Evolutionary conservation across 2,888 invertebrate genomes (phyloP), one percentile per base, ranked within the genome.

Genomic region (Agrotis segetum): DNA sequence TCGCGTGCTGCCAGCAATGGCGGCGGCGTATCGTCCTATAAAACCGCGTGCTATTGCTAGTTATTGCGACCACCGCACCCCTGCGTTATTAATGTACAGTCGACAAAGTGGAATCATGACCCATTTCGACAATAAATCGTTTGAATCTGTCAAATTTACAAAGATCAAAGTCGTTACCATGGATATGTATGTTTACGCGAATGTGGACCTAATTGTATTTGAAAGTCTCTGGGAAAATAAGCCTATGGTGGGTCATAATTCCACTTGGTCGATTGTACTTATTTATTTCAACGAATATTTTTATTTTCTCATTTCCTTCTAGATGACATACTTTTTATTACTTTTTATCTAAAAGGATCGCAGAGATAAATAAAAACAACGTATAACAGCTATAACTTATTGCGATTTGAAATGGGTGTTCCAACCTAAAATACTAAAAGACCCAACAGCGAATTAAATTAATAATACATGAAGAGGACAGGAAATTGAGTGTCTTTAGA

Each of bases 221-320:
- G n/a, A n/a, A n/a, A n/a, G n/a, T n/a, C n/a, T n/a, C n/a, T n/a
- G n/a, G n/a, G n/a, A n/a, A n/a, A n/a, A n/a, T n/a, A n/a, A n/a
- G n/a, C n/a, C n/a, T n/a, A n/a, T n/a, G n/a, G n/a, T n/a, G n/a
- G n/a, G n/a, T n/a, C n/a, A n/a, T n/a, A n/a, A n/a, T n/a, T n/a
- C n/a, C n/a, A n/a, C n/a, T n/a, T n/a, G n/a, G n/a, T n/a, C n/a
- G n/a, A n/a, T n/a, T n/a, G n/a, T n/a, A 40, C 40, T 40, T 40
- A 46, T 4, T 40, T 50, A 34, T 65, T 49, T 17, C n/a, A 52
- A 63, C 9, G 19, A 19, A 47, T 17, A 29, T 71, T 62, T 49
- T 60, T 40, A 58, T 72, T 75, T 67, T 58, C 34, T 62, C 7
- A 72, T 72, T 58, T 62, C 66, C 50, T 49, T 24, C 17, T 29